Base-by-base conservation (phyloP, 2,113 vertebrate species). In the Felis chaus region DNA sequence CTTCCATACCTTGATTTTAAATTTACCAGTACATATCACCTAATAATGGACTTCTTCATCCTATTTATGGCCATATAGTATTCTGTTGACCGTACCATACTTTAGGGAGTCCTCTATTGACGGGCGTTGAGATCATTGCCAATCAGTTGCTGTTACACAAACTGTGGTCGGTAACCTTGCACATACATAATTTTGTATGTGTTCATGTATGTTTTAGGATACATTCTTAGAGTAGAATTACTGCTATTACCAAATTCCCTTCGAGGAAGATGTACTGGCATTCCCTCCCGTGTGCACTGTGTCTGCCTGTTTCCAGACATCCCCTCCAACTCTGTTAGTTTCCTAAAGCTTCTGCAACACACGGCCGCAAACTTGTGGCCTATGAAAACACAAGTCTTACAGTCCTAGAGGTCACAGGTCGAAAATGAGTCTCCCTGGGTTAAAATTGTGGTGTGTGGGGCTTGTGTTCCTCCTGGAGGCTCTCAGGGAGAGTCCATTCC, bases 201-300 rank as follows among this genome's bases (percentile, higher is more conserved):
- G 31, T 69, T 79, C n/a, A 5, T 7, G 15, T 88, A 21, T 53
- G 36, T 83, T 0, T 15, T 73, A 84, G 15, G 31, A 18, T 92
- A 94, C 79, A 31, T 92, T 63, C 68, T 97, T 87, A 63, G 81
- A 87, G 66, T 61, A 69, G 61, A 94, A 65, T 71, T n/a, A 85
- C 16, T 71, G 6, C 21, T 79, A 15, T 25, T 87, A n/a, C 41
- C 61, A 89, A 55, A 69, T 82, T 57, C 19, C 61, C 36, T 36
- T 65, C 53, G 19, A 27, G 15, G 80, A 53, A 48, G 36, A 81
- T 50, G 39, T 41, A 15, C 21, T 27, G 19, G 69, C 83, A 74
- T 74, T 69, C 21, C 27, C 27, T 92, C n/a, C 53, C 33, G 15
- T 23, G 13, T 15, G 12, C 66, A 12, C 23, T 4, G 4, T 21